Base-by-base conservation (phyloP, 2,797 vertebrate species). In the Ctenopoma kingsleyae region DNA sequence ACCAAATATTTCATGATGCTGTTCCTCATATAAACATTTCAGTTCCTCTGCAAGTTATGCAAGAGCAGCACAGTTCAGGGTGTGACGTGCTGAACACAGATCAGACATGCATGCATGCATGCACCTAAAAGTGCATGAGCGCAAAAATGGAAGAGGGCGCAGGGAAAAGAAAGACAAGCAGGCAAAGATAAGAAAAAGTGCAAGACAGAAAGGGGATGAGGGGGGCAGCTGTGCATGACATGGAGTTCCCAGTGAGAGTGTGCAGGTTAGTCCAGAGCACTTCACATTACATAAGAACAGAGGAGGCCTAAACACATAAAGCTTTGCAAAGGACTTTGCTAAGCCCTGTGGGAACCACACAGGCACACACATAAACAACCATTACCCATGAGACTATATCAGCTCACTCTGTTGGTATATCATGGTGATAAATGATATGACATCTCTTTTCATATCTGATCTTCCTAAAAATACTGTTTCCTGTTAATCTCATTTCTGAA, bases 11-110 rank as follows among this genome's bases (percentile, higher is more conserved):
- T 75, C 51, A 69, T 35, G 68, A 62, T 13, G 22, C 52, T 44
- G 61, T 68, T 82, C 50, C 57, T 72, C 64, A 44, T 51, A 62
- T 72, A 76, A 81, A 86, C 66, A 74, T 53, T 36, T 80, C 43
- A 67, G 80, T 87, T 91, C 77, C 78, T 81, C 72, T 69, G 11
- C 9, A 19, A 0, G 32, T 91, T 87, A 84, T 27, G 81, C 64
- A 90, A 84, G 27, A 83, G 61, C 58, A 49, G 67, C 40, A 61
- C 52, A 71, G 43, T 73, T 80, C 43, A 77, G 79, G 87, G 87
- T 10, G 82, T 74, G 87, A 76, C 55, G 16, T 4, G 1, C 36
- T 23, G 22, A 59, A 58, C 52, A 19, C 10, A 9, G 60, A 63
- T 66, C 43, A 74, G 47, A 69, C 60, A 52, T 56, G 71, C 46